phyloP scores from a whole-genome alignment of 2,113 vertebrate species.

The Rhombomys opimus region DNA sequence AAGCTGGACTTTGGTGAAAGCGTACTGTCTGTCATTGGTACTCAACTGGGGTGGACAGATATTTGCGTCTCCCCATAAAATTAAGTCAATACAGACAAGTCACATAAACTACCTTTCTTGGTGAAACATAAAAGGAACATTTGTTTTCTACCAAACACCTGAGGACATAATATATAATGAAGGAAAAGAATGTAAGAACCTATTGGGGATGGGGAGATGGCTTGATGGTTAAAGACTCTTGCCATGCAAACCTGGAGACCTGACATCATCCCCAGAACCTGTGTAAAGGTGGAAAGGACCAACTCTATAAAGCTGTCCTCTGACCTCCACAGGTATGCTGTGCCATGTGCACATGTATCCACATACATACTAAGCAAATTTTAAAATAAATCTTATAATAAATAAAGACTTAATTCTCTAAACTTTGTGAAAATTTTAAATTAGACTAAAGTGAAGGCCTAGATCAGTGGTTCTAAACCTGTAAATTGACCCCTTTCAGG shows the following conservation, averaged over 20 bases:
- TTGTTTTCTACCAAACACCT: not conserved
- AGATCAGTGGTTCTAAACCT: not conserved
- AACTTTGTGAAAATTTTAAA: not conserved
- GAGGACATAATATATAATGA: not conserved
- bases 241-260: not conserved
- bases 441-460: not conserved
- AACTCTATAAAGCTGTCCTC: not conserved
- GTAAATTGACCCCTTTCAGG: not conserved
- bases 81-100: not conserved
- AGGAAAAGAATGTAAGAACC: not conserved
- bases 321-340: not conserved
- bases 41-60: not conserved
- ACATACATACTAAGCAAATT: not conserved
- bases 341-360: not conserved
- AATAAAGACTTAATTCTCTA: not conserved
- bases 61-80: not conserved
- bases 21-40: not conserved
- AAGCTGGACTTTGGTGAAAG: not conserved
- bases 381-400: not conserved
- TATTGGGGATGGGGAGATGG: not conserved
- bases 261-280: not conserved
- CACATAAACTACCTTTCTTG: constrained; percentile 6
- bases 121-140: not conserved
- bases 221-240: not conserved
- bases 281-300: not conserved